Evolutionary conservation across 2,113 vertebrate genomes (phyloP).

Genomic region (Centropus bengalensis): DNA sequence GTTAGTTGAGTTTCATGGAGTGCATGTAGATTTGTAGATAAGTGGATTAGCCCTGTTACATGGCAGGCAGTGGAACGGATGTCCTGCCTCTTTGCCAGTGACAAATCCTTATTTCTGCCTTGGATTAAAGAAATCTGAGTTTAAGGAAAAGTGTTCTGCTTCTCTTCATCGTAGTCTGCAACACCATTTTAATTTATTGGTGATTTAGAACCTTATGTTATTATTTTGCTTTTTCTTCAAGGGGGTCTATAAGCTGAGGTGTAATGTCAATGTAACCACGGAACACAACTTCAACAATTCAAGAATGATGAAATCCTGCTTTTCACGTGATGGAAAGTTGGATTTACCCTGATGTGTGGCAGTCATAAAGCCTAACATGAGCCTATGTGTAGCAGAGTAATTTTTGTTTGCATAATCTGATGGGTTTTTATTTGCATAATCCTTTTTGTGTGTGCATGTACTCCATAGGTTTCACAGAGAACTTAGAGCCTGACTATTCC

Average conservation of each 20-base stretch:
- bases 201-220: background rate
- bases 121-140: background rate
- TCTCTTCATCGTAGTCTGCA: background rate
- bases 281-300: background rate
- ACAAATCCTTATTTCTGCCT: background rate
- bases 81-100: background rate
- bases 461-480: background rate
- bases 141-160: background rate
- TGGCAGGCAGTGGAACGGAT: background rate
- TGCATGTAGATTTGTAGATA: background rate
- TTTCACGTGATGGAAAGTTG: background rate
- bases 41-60: background rate
- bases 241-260: background rate
- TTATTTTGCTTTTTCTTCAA: background rate
- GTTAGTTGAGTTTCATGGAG: background rate
- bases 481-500: conserved; percentile 2
- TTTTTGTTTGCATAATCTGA: conserved; percentile 34
- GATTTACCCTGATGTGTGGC: background rate
- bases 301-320: background rate
- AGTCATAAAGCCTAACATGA: background rate
- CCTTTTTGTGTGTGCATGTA: background rate
- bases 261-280: background rate
- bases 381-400: background rate
- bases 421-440: conserved; percentile 10
- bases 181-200: background rate